Conservation (phyloP, 2,113 vertebrate species). For the Gnathonemus echidnorhynchus region DNA sequence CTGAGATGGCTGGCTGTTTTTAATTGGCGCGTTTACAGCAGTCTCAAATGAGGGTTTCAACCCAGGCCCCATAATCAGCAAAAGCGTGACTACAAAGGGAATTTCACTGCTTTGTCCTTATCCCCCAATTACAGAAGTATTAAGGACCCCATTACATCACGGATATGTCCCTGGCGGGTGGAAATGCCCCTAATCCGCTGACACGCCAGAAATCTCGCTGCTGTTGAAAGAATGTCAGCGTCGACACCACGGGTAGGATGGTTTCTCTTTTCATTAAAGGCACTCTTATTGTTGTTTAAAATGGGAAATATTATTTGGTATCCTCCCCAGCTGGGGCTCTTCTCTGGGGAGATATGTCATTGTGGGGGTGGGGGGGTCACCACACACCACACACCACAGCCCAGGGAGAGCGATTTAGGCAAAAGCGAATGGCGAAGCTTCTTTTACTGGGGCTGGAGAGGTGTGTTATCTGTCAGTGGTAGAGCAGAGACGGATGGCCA, state of each 20-base stretch:
- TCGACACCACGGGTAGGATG: not conserved
- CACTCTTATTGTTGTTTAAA: not conserved
- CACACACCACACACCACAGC: not conserved
- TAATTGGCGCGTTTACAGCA: not conserved
- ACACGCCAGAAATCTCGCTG: not conserved
- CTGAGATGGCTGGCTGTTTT: not conserved
- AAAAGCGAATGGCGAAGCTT: not conserved
- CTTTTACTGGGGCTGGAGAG: not conserved
- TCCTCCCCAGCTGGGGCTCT: not conserved
- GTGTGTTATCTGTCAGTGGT: not conserved
- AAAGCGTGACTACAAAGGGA: constrained; percentile 8
- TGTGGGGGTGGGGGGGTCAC: not conserved
- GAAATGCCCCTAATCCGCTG: not conserved
- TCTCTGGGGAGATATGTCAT: not conserved
- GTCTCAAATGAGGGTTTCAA: not conserved
- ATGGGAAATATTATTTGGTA: not conserved
- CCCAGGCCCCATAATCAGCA: not conserved
- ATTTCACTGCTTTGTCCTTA: constrained; percentile 6
- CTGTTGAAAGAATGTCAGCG: not conserved
- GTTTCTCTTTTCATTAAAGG: not conserved
- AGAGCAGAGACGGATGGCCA: not conserved
- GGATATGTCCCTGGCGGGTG: not conserved
- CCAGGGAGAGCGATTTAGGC: not conserved
- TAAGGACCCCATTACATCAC: not conserved
- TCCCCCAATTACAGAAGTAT: constrained; percentile 3